Conservation (phyloP, 2,888 invertebrate genomes). For the Urechis unicinctus region DNA sequence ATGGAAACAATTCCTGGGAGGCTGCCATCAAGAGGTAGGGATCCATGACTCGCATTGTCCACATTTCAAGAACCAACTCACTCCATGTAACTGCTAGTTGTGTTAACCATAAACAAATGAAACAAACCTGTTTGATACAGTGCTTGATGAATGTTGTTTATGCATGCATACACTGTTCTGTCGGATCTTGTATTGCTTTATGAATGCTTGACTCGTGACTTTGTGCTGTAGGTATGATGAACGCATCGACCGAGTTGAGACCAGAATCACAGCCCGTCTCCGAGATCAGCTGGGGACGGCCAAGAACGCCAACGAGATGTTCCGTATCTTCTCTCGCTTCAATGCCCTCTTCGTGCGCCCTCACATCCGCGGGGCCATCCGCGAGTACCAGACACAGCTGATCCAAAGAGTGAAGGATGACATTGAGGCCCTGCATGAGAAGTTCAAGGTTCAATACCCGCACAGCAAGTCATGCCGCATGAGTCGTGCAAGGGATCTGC, state of each 20-base stretch:
- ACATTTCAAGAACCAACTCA: not conserved
- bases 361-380: conserved; percentile 96
- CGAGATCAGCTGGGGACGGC: conserved; percentile 97
- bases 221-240: conserved; percentile 72
- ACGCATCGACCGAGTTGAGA: conserved; percentile 95
- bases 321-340: conserved; percentile 91
- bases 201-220: too few species aligned
- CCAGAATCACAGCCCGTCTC: conserved; percentile 92
- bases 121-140: too few species aligned
- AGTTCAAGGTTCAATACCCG: conserved; percentile 95
- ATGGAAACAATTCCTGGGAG: conserved; percentile 96
- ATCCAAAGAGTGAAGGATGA: conserved; percentile 99
- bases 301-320: conserved; percentile 99
- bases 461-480: conserved; percentile 89
- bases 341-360: conserved; percentile 98
- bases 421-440: conserved; percentile 94
- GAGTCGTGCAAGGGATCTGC: conserved; percentile 84
- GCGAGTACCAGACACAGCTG: conserved; percentile 97
- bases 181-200: too few species aligned
- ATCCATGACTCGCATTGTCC: not conserved
- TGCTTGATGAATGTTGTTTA: too few species aligned
- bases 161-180: too few species aligned
- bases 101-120: too few species aligned
- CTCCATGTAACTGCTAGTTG: too few species aligned
- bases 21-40: conserved; percentile 78